Evolutionary conservation across 2,797 vertebrate species (phyloP).

Genomic region (Acrocephalus scirpaceus): DNA sequence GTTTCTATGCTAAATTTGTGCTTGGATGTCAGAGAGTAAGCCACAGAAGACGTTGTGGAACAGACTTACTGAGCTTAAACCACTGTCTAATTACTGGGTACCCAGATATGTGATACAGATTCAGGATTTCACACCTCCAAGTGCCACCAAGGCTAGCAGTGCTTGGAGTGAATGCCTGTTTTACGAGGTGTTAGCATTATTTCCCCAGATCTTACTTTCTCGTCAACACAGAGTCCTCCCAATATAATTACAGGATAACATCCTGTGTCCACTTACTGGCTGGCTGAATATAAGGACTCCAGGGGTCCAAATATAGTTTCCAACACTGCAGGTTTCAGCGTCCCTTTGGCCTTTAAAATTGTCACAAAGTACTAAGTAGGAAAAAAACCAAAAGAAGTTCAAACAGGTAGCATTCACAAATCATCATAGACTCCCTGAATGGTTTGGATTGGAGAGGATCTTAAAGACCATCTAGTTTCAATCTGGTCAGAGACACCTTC

Average conservation of each 20-base stretch:
- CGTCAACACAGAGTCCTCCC: neutral
- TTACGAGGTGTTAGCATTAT: neutral
- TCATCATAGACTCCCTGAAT: neutral
- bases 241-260: neutral
- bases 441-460: neutral
- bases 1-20: neutral
- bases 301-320: slow-evolving; percentile 89
- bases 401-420: neutral
- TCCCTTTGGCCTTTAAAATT: slow-evolving; percentile 92
- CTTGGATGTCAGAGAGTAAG: neutral
- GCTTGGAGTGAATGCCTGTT: neutral
- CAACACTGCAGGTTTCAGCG: slow-evolving; percentile 81
- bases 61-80: neutral
- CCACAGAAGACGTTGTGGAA: neutral
- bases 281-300: slow-evolving; percentile 87
- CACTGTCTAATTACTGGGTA: neutral
- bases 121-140: neutral
- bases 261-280: slow-evolving; percentile 84
- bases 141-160: neutral
- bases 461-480: neutral
- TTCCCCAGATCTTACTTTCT: neutral
- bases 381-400: neutral
- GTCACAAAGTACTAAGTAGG: slow-evolving; percentile 87
- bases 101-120: neutral
- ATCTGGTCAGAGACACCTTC: neutral